phyloP scores from a whole-genome alignment of 1,140 invertebrate genomes.

The Drosophila neocordata region DNA sequence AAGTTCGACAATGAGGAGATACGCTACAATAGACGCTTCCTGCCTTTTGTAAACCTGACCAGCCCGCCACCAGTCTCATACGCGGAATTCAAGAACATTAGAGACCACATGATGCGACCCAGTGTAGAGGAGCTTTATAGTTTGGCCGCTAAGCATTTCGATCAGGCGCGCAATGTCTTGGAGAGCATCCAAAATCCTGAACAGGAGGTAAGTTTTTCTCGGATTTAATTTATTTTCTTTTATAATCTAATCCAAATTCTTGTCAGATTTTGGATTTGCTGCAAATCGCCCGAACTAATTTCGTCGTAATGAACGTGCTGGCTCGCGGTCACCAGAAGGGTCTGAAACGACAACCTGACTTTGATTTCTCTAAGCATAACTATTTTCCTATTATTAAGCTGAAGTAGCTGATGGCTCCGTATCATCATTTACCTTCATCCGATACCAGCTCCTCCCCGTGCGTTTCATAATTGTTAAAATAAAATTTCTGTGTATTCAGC shows the following conservation, averaged over 20 bases:
- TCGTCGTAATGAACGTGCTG: constrained; percentile 95
- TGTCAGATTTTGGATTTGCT: constrained; percentile 91
- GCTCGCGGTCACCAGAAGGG: constrained; percentile 95
- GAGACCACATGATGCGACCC: constrained; percentile 77
- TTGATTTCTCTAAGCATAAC: constrained; percentile 94
- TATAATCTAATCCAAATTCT: not conserved
- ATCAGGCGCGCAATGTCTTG: constrained; percentile 92
- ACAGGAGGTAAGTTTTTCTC: constrained; percentile 88
- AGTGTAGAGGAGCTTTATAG: constrained; percentile 86
- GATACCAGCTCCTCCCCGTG: not conserved
- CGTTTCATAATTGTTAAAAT: constrained; percentile 58
- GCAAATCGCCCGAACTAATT: constrained; percentile 96
- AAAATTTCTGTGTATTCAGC: constrained; percentile 57
- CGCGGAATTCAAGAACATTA: constrained; percentile 90
- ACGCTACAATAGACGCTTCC: constrained; percentile 96
- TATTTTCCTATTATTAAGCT: constrained; percentile 96
- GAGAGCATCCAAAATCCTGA: constrained; percentile 91
- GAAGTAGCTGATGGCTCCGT: constrained; percentile 36
- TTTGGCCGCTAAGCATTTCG: constrained; percentile 94
- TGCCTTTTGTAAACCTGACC: constrained; percentile 92
- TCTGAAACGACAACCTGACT: constrained; percentile 91
- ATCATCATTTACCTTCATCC: not conserved
- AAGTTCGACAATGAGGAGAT: constrained; percentile 97
- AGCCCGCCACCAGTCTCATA: constrained; percentile 96
- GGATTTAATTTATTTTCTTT: too few relatives aligned